Evolutionary conservation across 2,797 vertebrate genomes (phyloP).

Genomic region (Varecia variegata): DNA sequence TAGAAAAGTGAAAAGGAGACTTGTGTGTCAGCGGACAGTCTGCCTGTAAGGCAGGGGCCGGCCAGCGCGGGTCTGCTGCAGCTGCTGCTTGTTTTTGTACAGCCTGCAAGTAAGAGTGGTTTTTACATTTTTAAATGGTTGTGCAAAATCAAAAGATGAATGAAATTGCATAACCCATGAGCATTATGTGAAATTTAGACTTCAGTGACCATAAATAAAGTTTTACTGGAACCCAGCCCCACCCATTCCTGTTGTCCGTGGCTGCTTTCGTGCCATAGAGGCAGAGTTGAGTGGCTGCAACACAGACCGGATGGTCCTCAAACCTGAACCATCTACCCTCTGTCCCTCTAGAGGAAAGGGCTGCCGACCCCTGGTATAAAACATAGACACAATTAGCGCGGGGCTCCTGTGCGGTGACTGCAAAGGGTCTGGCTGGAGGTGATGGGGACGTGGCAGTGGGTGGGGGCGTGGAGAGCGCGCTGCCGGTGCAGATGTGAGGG

Average conservation of each 20-base stretch:
- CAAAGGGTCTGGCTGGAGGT: not conserved
- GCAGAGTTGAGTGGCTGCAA: fast-evolving
- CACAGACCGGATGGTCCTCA: fast-evolving
- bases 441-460: fast-evolving
- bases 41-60: fast-evolving
- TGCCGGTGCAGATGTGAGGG: fast-evolving
- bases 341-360: not conserved
- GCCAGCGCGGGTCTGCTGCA: fast-evolving
- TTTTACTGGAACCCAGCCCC: not conserved
- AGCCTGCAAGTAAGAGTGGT: fast-evolving
- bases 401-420: fast-evolving
- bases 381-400: fast-evolving
- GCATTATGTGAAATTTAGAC: not conserved
- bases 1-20: not conserved
- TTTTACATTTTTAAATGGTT: not conserved
- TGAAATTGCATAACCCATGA: fast-evolving
- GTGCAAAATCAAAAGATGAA: not conserved
- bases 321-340: not conserved
- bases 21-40: fast-evolving
- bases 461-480: fast-evolving
- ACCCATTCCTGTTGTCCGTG: fast-evolving
- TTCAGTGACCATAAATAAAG: not conserved
- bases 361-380: not conserved
- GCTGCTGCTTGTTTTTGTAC: not conserved
- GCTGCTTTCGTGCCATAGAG: fast-evolving